Percentiles rank a stretch among this genome's conserved stretches.
phyloP scores from a whole-genome alignment of 2,113 vertebrate species.

The Micromys minutus region DNA sequence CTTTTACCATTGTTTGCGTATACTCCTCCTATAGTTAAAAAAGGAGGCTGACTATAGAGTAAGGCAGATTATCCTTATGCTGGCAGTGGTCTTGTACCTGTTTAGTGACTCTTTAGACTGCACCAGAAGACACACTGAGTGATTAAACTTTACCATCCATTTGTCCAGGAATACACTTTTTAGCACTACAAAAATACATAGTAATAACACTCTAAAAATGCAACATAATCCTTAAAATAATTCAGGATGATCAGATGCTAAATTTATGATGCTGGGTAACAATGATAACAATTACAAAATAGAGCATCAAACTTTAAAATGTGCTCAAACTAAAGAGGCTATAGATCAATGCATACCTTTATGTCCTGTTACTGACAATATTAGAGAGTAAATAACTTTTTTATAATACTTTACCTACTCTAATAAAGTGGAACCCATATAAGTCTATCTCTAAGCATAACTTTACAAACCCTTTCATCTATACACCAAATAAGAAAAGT shows the following conservation, averaged over 20 bases:
- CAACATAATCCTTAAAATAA: neutral
- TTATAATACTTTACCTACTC: neutral
- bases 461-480: neutral
- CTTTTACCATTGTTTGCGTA: neutral
- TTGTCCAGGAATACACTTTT: neutral
- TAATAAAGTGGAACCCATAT: slow-evolving; percentile 2
- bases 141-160: neutral
- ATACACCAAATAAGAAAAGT: neutral
- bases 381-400: neutral
- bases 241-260: neutral
- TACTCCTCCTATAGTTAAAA: neutral
- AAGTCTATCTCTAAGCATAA: neutral
- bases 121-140: neutral
- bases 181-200: neutral
- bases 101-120: neutral
- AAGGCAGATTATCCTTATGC: too few species aligned
- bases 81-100: neutral
- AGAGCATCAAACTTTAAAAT: neutral
- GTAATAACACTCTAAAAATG: neutral
- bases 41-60: neutral
- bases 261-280: slow-evolving; percentile 20
- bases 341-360: neutral
- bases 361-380: neutral
- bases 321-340: slow-evolving; percentile 21
- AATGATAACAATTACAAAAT: neutral